Base-by-base conservation (phyloP, 2,888 invertebrate genomes). In the Ochropleura leucogaster region DNA sequence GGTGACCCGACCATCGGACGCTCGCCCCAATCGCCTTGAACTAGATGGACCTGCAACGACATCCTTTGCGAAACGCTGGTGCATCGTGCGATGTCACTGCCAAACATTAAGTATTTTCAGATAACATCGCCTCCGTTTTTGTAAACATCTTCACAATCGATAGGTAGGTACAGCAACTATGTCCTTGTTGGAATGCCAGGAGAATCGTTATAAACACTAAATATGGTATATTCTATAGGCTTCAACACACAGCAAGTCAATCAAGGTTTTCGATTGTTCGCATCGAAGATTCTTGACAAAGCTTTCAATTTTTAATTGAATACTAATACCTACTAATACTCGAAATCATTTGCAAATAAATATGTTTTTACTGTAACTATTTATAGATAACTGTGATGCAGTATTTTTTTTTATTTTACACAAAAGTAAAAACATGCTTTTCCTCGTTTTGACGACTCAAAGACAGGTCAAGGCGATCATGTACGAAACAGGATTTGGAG, bases 21-120 rank as follows among this genome's bases (percentile, higher is more conserved):
- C 85, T 85, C 85, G 87, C 85, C 91, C 89, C 85, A 93, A 90
- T 94, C 80, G 90, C 95, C 95, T 95, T 95, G 95, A 94, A 94
- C 95, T 90, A 94, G 89, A 94, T 95, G 91, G 85, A 88, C 84
- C 83, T 66, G 73, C 80, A 74, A 85, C 85, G 87, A 90, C 90
- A 90, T 92, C 89, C 86, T 90, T 92, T 91, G 86, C 91, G 89
- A 91, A 91, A 90, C 85, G 57, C 51, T 57, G 68, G 72, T 84
- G 82, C 78, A 75, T 80, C 71, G 69, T 59, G 40, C 72, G 77
- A 85, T 77, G 75, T 76, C 73, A 84, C 5, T 20, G 9, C 10
- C 20, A 42, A 77, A 67, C 64, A 68, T 63, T 44, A 40, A 42
- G 47, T 79, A 63, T 62, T 71, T 74, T 83, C 57, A 60, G 60